Evolutionary conservation across 1,140 invertebrate genomes (phyloP).

Genomic region (Zaprionus lachaisei): DNA sequence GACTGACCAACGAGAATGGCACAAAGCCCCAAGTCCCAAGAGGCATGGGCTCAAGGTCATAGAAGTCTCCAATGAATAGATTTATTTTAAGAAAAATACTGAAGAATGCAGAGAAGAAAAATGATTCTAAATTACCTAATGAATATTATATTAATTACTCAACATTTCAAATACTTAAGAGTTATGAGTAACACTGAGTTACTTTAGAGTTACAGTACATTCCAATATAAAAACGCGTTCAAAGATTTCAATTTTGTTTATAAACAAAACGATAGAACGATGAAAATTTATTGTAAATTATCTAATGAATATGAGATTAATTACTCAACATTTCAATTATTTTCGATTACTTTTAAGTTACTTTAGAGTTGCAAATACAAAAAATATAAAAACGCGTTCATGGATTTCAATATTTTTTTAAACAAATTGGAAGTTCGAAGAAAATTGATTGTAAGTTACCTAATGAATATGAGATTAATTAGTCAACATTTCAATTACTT

Average conservation of each 20-base stretch:
- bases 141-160: not conserved
- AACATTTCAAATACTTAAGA: not conserved
- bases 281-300: not conserved
- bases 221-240: not conserved
- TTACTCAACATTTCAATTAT: not conserved
- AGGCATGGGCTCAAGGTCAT: not conserved
- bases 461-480: not conserved
- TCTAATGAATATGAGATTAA: not conserved
- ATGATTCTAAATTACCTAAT: not conserved
- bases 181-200: not conserved
- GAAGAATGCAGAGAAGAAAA: not conserved
- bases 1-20: slow-evolving; percentile 9
- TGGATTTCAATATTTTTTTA: too few relatives aligned
- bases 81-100: not conserved
- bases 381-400: too few relatives aligned
- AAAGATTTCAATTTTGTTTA: too few relatives aligned
- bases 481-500: not conserved
- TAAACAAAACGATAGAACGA: too few relatives aligned
- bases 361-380: too few relatives aligned
- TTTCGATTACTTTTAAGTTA: too few relatives aligned
- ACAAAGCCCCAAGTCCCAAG: not conserved
- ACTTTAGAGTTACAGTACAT: not conserved
- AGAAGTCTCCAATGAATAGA: not conserved
- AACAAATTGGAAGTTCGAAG: not conserved
- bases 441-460: not conserved